These are phyloP conservation scores for Poeciliopsis turrubarensis DNA, from an alignment of 2,113 vertebrate species.

Conservation along the genomic window DNA sequence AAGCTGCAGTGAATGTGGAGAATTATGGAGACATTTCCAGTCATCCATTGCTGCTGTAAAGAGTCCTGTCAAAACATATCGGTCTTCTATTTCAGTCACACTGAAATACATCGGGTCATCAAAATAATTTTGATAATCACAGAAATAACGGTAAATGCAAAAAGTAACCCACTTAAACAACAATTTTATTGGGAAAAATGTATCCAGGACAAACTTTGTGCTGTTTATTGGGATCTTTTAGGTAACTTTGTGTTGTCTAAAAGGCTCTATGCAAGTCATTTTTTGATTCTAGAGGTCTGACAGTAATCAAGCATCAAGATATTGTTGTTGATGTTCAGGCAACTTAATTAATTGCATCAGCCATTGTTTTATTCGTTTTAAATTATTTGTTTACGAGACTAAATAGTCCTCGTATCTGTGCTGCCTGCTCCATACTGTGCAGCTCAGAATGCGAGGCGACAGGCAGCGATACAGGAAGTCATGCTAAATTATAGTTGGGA, in stretches of 20 bases:
- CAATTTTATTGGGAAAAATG: not conserved
- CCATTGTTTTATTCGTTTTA: too few relatives aligned
- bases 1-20: not conserved
- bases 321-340: too few relatives aligned
- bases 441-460: too few relatives aligned
- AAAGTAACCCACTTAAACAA: not conserved
- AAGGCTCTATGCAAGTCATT: not conserved
- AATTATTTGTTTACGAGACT: too few relatives aligned
- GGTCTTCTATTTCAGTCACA: not conserved
- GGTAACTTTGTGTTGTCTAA: not conserved
- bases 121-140: not conserved
- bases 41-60: not conserved
- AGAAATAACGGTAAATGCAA: not conserved
- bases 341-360: too few relatives aligned
- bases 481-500: too few relatives aligned
- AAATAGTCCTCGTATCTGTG: too few relatives aligned
- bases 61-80: not conserved
- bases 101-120: not conserved
- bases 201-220: not conserved
- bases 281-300: not conserved
- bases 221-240: not conserved
- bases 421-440: too few relatives aligned
- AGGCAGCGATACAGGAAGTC: too few relatives aligned
- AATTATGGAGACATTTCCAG: not conserved
- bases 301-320: too few relatives aligned